Conservation (phyloP, 2,888 invertebrate species). For the Stictocephala bisonia region DNA sequence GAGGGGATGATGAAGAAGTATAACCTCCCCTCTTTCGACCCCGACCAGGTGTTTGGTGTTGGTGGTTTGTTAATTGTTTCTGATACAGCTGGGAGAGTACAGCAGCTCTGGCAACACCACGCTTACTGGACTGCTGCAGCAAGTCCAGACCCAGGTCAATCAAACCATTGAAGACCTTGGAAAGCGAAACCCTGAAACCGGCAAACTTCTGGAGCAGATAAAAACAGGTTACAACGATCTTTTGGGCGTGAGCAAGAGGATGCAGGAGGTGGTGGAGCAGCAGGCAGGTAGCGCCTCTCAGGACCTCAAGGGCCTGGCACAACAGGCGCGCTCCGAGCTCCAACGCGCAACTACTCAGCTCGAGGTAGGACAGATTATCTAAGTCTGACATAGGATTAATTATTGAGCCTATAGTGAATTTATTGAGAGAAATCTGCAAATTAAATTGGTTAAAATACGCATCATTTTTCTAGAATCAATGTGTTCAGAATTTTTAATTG, state of each 20-base stretch:
- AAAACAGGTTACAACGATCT: constrained; percentile 12
- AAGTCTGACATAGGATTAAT: no score
- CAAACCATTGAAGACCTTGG: constrained; percentile 14
- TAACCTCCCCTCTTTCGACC: no score
- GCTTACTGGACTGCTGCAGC: background rate
- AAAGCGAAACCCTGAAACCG: constrained; percentile 12
- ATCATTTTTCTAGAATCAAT: no score
- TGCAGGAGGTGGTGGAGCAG: constrained; percentile 10
- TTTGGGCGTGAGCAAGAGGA: constrained; percentile 4
- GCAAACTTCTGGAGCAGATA: constrained; percentile 31
- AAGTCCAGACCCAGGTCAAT: constrained; percentile 6
- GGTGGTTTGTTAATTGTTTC: no score
- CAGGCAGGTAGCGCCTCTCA: background rate
- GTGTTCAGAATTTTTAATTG: no score
- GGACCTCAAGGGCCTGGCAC: constrained; percentile 24
- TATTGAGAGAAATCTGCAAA: no score
- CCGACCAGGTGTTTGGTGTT: no score
- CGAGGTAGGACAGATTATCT: no score
- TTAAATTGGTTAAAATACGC: no score
- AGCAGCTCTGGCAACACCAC: constrained; percentile 12
- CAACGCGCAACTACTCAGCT: constrained; percentile 7
- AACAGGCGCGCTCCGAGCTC: constrained; percentile 3
- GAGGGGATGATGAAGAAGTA: no score
- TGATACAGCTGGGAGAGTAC: constrained; percentile 21
- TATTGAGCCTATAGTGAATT: no score